These are phyloP conservation scores for Glyptemys insculpta DNA, from an alignment of 2,797 vertebrate genomes.

Conservation along the genomic window DNA sequence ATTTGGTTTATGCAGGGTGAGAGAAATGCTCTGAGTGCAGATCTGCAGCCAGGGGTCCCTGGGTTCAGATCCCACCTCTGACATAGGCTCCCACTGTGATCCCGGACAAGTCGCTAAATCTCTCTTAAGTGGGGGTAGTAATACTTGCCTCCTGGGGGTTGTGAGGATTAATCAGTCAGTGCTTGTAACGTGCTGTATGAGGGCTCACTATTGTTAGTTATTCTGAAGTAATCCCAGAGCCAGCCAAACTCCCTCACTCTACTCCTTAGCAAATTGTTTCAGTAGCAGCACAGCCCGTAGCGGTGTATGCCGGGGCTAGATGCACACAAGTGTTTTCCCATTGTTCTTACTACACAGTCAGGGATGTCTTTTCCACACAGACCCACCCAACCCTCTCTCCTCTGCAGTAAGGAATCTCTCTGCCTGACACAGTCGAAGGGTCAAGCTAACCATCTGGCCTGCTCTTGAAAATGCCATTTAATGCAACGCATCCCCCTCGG, in stretches of 20 bases:
- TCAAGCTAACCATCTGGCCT: rapidly evolving
- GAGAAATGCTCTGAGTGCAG: rapidly evolving
- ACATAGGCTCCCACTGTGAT: neutral
- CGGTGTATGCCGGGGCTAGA: rapidly evolving
- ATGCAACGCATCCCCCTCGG: neutral
- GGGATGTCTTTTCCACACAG: neutral
- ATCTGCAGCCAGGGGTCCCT: neutral
- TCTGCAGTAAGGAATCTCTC: neutral
- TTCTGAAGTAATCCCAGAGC: neutral
- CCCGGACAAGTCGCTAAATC: neutral
- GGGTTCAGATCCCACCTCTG: neutral
- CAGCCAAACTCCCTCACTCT: neutral
- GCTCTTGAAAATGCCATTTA: neutral
- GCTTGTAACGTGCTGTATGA: neutral
- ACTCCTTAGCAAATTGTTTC: neutral
- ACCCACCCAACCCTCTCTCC: neutral
- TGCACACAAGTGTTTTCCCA: rapidly evolving
- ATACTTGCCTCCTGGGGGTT: neutral
- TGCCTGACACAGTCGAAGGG: rapidly evolving
- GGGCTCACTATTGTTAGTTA: neutral
- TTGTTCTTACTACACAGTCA: neutral
- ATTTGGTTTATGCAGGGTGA: neutral
- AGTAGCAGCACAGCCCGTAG: too few relatives aligned
- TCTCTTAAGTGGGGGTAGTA: neutral
- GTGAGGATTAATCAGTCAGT: neutral